A percentile compares a stretch with the other conserved stretches of the same genome.
phyloP scores from a whole-genome alignment of 2,888 invertebrate genomes.

The Leptopterna dolabrata region DNA sequence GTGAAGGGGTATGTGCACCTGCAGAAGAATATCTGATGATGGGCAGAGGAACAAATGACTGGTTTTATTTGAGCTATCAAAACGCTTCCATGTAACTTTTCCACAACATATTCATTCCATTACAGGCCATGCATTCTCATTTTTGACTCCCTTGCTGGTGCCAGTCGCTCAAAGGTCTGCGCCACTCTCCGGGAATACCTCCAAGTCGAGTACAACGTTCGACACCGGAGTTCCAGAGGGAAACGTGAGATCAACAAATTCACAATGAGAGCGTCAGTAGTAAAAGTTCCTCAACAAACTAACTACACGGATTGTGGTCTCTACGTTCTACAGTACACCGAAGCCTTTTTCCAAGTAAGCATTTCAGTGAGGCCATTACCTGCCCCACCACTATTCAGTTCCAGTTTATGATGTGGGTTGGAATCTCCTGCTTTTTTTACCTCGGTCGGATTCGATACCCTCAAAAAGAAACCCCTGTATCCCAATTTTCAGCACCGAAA shows the following conservation, averaged over 20 bases:
- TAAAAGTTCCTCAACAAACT: slow-evolving; percentile 96
- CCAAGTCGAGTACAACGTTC: slow-evolving; percentile 85
- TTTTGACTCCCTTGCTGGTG: slow-evolving; percentile 90
- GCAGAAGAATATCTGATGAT: no score
- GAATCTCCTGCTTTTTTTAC: no score
- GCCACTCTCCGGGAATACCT: slow-evolving; percentile 92
- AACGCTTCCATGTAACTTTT: no score
- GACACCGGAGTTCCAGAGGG: slow-evolving; percentile 70
- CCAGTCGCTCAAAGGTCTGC: slow-evolving; percentile 84
- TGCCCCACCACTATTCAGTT: no score
- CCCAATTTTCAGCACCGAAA: no score
- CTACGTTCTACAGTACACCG: slow-evolving; percentile 94
- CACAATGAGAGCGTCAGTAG: slow-evolving; percentile 86
- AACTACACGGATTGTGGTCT: slow-evolving; percentile 98
- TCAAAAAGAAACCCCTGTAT: no score
- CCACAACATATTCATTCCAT: slow-evolving; percentile 19
- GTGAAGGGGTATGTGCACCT: no score
- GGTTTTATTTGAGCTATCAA: no score
- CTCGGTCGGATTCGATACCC: no score
- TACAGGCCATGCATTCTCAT: slow-evolving; percentile 91
- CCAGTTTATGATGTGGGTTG: no score
- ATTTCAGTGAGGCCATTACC: slow-evolving; percentile 19
- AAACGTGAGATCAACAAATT: slow-evolving; percentile 81
- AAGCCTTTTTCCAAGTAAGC: slow-evolving; percentile 89
- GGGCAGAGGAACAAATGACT: no score